Evolutionary conservation across 64 coral and sea anemone species (phyloP), one percentile per base, ranked within the genome.

Genomic region (Acropora yongei): DNA sequence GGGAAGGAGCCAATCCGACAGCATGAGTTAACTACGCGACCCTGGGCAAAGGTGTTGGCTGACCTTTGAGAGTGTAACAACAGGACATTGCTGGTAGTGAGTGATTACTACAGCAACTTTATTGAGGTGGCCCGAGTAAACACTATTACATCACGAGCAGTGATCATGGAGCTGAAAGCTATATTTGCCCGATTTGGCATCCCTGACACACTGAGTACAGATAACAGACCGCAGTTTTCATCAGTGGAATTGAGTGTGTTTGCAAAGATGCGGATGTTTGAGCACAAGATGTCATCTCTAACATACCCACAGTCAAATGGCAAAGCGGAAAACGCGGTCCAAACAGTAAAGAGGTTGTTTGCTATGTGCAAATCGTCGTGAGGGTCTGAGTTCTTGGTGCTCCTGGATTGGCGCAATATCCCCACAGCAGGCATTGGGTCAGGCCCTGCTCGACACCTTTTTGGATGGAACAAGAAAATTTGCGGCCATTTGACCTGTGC

Each of bases 41-140:
- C 88, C 5, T 90, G 88, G 77, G 57, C 49, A 1, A 90, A 90
- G 41, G 88, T 90, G n/a, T 39, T 58, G 14, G 88, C 77, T 80
- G 88, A 90, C 58, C 57, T 90, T 3, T 81, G 76, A 40, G 49
- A 71, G 12, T 72, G 47, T 1, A 45, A 81, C 44, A 81, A 81
- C 76, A 79, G 77, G 30, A 41, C 46, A 39, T 55, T 80, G 76
- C 71, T 90, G 10, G 88, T 90, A 47, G 63, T 80, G 17, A 30
- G 30, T 30, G 30, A 30, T 30, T 30, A 30, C 30, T 30, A 30
- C 30, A 30, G 30, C 30, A 30, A 30, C 30, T 30, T 30, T 30
- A 30, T 30, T 30, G 30, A 30, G 30, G 30, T 30, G 30, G 30
- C 30, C n/a, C 86, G 49, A 17, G 14, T 88, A 13, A 39, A 60